Evolutionary conservation across 1,140 invertebrate species (phyloP).

Genomic region (Alviniconcha marisindica): DNA sequence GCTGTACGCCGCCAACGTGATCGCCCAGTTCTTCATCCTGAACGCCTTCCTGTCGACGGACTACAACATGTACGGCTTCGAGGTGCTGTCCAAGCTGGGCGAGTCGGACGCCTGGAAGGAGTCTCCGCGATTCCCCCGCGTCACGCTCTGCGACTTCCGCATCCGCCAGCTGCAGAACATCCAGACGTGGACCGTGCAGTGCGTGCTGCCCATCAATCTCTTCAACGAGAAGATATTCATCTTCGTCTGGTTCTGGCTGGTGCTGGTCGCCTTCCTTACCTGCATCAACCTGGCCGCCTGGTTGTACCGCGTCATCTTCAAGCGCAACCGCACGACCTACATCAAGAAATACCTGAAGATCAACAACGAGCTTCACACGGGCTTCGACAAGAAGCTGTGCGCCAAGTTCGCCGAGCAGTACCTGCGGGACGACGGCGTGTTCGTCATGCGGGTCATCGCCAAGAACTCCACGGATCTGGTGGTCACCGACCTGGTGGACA

Average conservation of each 20-base stretch:
- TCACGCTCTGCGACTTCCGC: constrained; percentile 73
- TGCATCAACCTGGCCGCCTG: constrained; percentile 56
- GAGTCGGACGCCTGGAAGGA: constrained; percentile 58
- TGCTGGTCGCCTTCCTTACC: constrained; percentile 74
- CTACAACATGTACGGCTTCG: constrained; percentile 76
- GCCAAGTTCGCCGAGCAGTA: constrained; percentile 67
- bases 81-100: constrained; percentile 62
- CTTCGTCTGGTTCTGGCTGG: constrained; percentile 79
- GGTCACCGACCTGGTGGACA: constrained; percentile 68
- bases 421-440: constrained; percentile 72
- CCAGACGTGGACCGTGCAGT: constrained; percentile 74
- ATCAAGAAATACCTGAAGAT: constrained; percentile 70
- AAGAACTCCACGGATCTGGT: constrained; percentile 73
- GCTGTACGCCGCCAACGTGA: constrained; percentile 68
- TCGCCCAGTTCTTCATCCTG: constrained; percentile 72
- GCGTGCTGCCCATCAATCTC: constrained; percentile 78
- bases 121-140: constrained; percentile 68
- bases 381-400: constrained; percentile 67
- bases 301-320: constrained; percentile 62
- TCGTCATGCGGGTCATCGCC: constrained; percentile 70
- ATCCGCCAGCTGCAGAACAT: constrained; percentile 69
- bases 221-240: constrained; percentile 79
- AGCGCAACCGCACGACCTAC: constrained; percentile 65
- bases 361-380: constrained; percentile 56
- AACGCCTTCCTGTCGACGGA: constrained; percentile 75